Percentiles rank a stretch among this genome's conserved stretches.
Evolutionary conservation across 2,113 vertebrate genomes (phyloP).

Genomic region (Siniperca chuatsi): DNA sequence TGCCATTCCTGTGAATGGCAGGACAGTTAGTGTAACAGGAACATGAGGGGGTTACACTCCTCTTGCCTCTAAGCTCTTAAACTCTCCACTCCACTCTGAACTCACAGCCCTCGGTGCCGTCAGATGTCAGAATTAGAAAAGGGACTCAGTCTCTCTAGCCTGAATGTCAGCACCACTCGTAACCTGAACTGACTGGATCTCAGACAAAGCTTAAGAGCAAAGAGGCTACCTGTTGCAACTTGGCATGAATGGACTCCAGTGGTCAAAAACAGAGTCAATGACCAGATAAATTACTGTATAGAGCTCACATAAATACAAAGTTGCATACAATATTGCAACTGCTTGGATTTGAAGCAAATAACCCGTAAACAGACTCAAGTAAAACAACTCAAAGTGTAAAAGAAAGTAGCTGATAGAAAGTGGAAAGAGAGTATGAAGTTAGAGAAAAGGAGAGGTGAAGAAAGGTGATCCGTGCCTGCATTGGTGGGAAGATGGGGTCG

Average conservation of each 20-base stretch:
- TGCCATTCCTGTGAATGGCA: constrained; percentile 66
- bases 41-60: constrained; percentile 42
- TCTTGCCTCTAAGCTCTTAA: constrained; percentile 65
- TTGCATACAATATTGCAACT: not conserved
- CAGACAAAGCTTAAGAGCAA: constrained; percentile 46
- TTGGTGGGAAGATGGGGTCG: constrained; percentile 84
- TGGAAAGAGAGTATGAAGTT: constrained; percentile 23
- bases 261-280: constrained; percentile 18
- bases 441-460: constrained; percentile 20
- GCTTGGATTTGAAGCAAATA: constrained; percentile 9
- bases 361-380: not conserved
- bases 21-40: constrained; percentile 58
- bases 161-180: constrained; percentile 54
- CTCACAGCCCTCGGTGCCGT: constrained; percentile 58
- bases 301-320: not conserved
- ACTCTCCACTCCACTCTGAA: constrained; percentile 54
- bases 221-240: constrained; percentile 24
- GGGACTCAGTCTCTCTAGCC: constrained; percentile 47
- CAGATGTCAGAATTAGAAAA: constrained; percentile 72
- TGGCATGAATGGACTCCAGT: not conserved
- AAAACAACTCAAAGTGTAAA: constrained; percentile 24
- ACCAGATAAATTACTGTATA: not conserved
- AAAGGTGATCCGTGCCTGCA: constrained; percentile 86
- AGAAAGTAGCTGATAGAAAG: constrained; percentile 8
- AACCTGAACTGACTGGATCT: constrained; percentile 60